These are phyloP conservation scores for Tamandua tetradactyla DNA, from an alignment of 2,797 vertebrate species.

Conservation along the genomic window DNA sequence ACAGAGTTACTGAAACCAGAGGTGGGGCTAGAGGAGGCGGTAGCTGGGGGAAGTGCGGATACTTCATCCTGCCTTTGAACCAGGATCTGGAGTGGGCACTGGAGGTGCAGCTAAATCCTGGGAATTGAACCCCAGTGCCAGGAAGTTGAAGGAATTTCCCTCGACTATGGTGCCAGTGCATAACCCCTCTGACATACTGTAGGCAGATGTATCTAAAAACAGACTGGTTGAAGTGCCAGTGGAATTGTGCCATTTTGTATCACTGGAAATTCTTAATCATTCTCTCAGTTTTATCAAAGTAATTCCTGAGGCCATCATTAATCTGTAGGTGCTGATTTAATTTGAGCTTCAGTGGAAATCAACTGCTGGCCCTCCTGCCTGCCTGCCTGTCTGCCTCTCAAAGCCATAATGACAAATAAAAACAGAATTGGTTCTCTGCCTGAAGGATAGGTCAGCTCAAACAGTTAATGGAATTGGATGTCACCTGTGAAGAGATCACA, in stretches of 20 bases:
- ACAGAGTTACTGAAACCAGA: slow-evolving; percentile 4
- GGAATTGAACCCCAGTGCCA: slow-evolving; percentile 88
- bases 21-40: slow-evolving; percentile 48
- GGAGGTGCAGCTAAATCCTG: too few relatives aligned
- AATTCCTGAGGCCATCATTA: slow-evolving; percentile 93
- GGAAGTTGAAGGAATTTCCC: slow-evolving; percentile 93
- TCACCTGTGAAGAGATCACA: slow-evolving; percentile 97
- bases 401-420: too few relatives aligned
- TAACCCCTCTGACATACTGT: slow-evolving; percentile 91
- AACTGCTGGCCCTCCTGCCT: too few relatives aligned
- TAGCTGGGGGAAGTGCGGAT: background rate
- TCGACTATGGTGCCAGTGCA: slow-evolving; percentile 86
- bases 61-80: slow-evolving; percentile 83
- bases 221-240: slow-evolving; percentile 92
- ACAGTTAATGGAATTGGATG: slow-evolving; percentile 83
- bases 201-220: slow-evolving; percentile 97
- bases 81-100: slow-evolving; percentile 90
- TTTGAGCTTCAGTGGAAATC: slow-evolving; percentile 90
- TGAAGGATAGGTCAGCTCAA: too few relatives aligned
- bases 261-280: slow-evolving; percentile 94
- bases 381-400: too few relatives aligned
- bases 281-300: slow-evolving; percentile 97
- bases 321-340: slow-evolving; percentile 93
- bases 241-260: slow-evolving; percentile 92
- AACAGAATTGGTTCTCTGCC: too few relatives aligned